A percentile compares a stretch with the other conserved stretches of the same genome.
Conservation (phyloP, 2,113 vertebrate genomes). For the Muntiacus reevesi region DNA sequence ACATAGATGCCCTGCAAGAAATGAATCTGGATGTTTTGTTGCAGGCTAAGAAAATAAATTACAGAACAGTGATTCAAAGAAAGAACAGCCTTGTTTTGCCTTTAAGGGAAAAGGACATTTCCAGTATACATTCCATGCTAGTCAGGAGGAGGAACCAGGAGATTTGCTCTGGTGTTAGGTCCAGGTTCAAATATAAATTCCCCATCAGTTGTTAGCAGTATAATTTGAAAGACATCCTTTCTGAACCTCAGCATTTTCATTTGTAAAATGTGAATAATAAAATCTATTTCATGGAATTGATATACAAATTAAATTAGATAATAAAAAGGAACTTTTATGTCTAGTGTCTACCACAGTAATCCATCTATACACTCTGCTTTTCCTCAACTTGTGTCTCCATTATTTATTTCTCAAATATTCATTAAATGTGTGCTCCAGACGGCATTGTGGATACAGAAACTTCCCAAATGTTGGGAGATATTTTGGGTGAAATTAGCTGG, state of each 20-base stretch:
- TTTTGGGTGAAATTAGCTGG: neutral
- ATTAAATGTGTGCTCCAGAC: too few relatives aligned
- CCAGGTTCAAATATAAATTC: neutral
- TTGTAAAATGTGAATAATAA: neutral
- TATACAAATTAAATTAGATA: neutral
- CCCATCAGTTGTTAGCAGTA: neutral
- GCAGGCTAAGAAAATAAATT: neutral
- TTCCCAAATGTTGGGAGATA: neutral
- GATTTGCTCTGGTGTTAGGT: neutral
- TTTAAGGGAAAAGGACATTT: neutral
- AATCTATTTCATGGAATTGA: neutral
- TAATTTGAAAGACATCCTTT: neutral
- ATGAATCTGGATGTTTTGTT: neutral
- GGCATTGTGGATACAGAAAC: neutral
- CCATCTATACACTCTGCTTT: neutral
- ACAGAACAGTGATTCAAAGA: neutral
- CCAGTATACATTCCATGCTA: accelerated
- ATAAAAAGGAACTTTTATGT: neutral
- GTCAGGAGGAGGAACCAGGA: neutral
- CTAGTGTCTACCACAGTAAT: neutral
- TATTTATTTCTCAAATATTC: neutral
- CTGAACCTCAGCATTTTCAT: neutral
- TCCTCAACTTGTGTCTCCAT: neutral
- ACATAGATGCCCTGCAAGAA: neutral
- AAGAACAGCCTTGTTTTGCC: neutral